Evolutionary conservation across 2,113 vertebrate species (phyloP), one percentile per base, ranked within the genome.

Genomic region (Hydropotes inermis): DNA sequence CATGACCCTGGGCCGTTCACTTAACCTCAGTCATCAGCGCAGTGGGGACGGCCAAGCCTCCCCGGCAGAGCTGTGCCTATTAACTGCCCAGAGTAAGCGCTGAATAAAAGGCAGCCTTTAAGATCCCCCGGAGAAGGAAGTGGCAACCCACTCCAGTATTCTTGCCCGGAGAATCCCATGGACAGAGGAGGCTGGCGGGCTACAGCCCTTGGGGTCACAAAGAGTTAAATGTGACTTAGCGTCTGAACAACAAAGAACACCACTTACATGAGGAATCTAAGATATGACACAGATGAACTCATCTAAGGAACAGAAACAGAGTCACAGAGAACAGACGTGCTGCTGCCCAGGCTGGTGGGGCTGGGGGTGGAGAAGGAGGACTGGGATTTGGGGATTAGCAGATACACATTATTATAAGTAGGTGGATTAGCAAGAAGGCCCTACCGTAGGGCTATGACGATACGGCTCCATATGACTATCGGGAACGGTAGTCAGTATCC

Each of bases 381-480:
- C 9, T 21, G 28, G 27, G 45, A 7, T 47, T 33, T 6, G 2
- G 28, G 28, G 78, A 2, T 33, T 4, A 6, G 76, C 45, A 79
- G 76, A 50, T 9, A 5, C 14, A 17, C 5, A 28, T 47, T 50
- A 79, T 3, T 33, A 6, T 30, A 33, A 23, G 27, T 5, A 47
- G 76, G 43, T 3, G 43, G 27, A 28, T 28, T 1, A 30, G 50
- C 45, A 33, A 12, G 45, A 81, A 81, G 78, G 47, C 21, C 28
- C 78, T 12, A 3, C 47, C 1, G 5, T 1, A 33, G 0, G 52
- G 16, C 17, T 6, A 12, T 74, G n/a, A 70, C 64, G 5, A 21
- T 11, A 70, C 0, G 7, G n/a, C 5, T 36, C 19, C 5, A 0
- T 39, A 6, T 6, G 67, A 23, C 5, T 39, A 74, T 6, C 33